Evolutionary conservation across 2,888 invertebrate species (phyloP).

Genomic region (Crioceris asparagi): DNA sequence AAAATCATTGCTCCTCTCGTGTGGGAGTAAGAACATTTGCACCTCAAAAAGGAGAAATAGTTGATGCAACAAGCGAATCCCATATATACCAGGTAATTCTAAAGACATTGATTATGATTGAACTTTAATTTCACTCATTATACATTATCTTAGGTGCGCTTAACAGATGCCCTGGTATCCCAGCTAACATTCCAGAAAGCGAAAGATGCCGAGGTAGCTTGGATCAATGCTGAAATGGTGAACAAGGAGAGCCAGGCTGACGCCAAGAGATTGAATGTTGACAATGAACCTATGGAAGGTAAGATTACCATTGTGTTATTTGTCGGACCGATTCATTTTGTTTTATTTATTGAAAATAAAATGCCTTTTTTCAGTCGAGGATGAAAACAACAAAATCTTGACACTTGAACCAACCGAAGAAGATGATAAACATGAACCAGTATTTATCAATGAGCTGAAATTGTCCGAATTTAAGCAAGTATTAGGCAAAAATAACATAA

Average conservation of each 20-base stretch:
- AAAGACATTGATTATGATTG: background rate
- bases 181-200: constrained; percentile 75
- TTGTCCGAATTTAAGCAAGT: constrained; percentile 84
- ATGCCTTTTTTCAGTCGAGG: constrained; percentile 33
- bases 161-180: constrained; percentile 85
- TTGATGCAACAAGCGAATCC: constrained; percentile 96
- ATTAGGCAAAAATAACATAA: constrained; percentile 60
- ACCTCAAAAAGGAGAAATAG: constrained; percentile 68
- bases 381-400: constrained; percentile 48
- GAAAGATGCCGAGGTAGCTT: constrained; percentile 89
- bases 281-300: constrained; percentile 40
- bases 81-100: constrained; percentile 87
- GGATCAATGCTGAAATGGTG: constrained; percentile 76
- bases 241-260: constrained; percentile 52
- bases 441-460: constrained; percentile 88
- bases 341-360: background rate
- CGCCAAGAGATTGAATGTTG: constrained; percentile 37
- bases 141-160: constrained; percentile 55
- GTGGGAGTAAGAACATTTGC: constrained; percentile 62
- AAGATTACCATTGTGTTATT: constrained; percentile 10
- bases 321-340: background rate
- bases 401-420: constrained; percentile 56
- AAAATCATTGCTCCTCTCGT: constrained; percentile 53
- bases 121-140: background rate
- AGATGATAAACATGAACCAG: constrained; percentile 62